Percentiles rank a stretch among this genome's conserved stretches.
Evolutionary conservation across 2,797 vertebrate genomes (phyloP).

Genomic region (Petrocephalus sullivani): DNA sequence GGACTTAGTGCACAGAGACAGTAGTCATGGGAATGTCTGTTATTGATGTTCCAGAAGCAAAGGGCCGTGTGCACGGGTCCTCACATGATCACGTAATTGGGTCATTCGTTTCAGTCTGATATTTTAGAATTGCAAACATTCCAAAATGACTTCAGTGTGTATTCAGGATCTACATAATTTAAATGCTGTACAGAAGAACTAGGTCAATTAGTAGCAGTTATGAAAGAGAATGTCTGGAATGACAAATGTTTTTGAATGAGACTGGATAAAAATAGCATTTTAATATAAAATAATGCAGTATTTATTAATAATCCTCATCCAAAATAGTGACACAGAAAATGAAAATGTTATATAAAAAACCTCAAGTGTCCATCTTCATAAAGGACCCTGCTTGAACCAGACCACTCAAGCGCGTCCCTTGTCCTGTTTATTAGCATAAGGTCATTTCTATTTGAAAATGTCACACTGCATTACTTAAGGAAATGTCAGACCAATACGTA

Average conservation of each 20-base stretch:
- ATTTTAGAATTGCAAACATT: background rate
- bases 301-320: background rate
- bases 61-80: background rate
- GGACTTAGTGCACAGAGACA: background rate
- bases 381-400: background rate
- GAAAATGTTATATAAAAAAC: background rate
- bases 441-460: conserved; percentile 31
- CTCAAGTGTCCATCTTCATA: conserved; percentile 1
- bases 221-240: background rate
- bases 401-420: background rate
- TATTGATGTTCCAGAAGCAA: background rate
- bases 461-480: conserved; percentile 11
- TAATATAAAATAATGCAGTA: conserved; percentile 8
- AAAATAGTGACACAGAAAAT: conserved; percentile 2
- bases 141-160: background rate
- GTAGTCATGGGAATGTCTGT: background rate
- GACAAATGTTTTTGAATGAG: background rate
- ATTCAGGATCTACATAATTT: background rate
- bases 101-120: background rate
- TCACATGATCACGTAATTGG: background rate
- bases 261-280: background rate
- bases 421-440: conserved; percentile 6
- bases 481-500: conserved; percentile 21
- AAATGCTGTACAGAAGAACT: background rate
- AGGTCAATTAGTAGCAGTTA: background rate